Evolutionary conservation across 2,888 invertebrate species (phyloP).

Genomic region (Strigamia transsilvanica): DNA sequence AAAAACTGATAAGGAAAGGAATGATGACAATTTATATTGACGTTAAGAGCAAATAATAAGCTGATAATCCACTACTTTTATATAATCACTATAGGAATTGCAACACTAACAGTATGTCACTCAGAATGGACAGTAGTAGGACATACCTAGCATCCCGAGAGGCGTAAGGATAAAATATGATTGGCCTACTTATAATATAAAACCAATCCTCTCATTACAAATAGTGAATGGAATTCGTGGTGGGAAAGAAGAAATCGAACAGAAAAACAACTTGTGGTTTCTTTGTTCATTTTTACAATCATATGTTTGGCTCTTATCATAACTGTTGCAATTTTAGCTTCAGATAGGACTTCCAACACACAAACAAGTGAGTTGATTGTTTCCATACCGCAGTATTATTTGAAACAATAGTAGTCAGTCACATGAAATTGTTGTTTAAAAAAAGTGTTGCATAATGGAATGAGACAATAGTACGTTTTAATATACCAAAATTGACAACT

Average conservation of each 20-base stretch:
- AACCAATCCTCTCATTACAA: neutral
- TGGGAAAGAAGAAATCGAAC: neutral
- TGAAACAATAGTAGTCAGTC: neutral
- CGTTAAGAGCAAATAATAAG: neutral
- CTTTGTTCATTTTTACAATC: neutral
- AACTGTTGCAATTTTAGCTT: neutral
- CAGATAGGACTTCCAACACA: neutral
- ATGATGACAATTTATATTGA: neutral
- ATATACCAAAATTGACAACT: slow-evolving; percentile 11
- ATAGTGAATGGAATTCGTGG: neutral
- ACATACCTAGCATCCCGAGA: neutral
- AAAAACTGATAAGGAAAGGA: neutral
- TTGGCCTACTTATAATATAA: neutral
- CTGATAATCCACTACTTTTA: neutral
- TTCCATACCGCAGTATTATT: too few species aligned
- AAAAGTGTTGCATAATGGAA: neutral
- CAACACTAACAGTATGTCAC: neutral
- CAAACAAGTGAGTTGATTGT: too few species aligned
- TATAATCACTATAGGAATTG: neutral
- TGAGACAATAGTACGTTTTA: neutral
- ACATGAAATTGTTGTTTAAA: neutral
- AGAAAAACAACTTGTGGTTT: neutral
- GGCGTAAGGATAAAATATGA: neutral
- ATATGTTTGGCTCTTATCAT: neutral
- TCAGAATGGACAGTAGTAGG: slow-evolving; percentile 25